Base-by-base conservation (phyloP, 2,113 vertebrate species). In the Numenius arquata region DNA sequence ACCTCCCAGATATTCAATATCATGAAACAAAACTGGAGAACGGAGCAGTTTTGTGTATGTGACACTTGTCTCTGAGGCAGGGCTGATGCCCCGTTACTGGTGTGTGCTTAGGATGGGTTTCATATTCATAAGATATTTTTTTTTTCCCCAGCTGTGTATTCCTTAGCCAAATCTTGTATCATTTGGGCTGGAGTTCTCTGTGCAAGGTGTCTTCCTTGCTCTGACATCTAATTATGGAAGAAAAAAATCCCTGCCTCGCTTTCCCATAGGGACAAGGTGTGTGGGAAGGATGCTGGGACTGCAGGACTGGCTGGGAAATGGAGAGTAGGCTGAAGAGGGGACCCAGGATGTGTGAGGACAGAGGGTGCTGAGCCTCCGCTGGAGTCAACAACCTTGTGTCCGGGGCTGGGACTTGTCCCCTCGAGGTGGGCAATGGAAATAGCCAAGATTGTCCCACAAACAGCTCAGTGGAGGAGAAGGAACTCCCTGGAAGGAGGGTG, bases 81-180 rank as follows among this genome's bases (percentile, higher is more conserved):
- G 45, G 52, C 74, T 66, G 66, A 5, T 0, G 11, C 45, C 30
- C 23, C 3, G 0, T 11, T 66, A 0, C 61, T 43, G 79, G 2
- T 12, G 3, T 13, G 3, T 6, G 15, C 6, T 9, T 8, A 0
- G 9, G 21, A 18, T 17, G 4, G 5, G 15, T 52, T 63, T 45
- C n/a, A 5, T 26, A 7, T 21, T n/a, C 13, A 5, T 3, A 9
- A 34, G 20, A 14, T 4, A 12, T 48, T 15, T 21, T 41, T 23
- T 40, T 50, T 56, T 68, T 14, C 7, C 15, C 41, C 26, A 53
- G 15, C 29, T 3, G 1, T 18, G 18, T 67, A 17, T 56, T 52
- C n/a, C 34, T 40, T 14, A 30, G 22, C 5, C 11, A 70, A 30
- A 2, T 16, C 68, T 47, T 19, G 4, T 5, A 2, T 14, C 29